Evolutionary conservation across 1,140 invertebrate species (phyloP).

Genomic region (Cyclargus thomasi): DNA sequence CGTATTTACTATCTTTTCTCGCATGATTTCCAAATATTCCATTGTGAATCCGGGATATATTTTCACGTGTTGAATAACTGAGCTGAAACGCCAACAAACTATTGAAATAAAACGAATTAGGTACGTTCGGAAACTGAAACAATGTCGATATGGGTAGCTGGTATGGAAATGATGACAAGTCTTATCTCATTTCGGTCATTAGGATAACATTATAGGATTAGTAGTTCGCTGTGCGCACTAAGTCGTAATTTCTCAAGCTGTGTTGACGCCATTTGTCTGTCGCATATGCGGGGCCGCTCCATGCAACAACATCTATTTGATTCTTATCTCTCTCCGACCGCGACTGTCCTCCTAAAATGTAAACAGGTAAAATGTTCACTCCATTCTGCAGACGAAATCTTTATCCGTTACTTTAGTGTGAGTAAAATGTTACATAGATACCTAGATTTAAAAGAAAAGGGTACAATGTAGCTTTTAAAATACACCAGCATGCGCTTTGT

Average conservation of each 20-base stretch:
- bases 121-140: no score
- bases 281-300: constrained; percentile 59
- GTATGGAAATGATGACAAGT: no score
- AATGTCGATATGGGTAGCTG: no score
- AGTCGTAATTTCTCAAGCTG: constrained; percentile 56
- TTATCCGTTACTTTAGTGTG: constrained; percentile 19
- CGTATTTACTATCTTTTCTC: constrained; percentile 1
- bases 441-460: constrained; percentile 26
- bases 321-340: constrained; percentile 63
- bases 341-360: constrained; percentile 49
- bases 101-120: no score
- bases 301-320: constrained; percentile 73
- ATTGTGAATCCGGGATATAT: not conserved
- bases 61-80: not conserved
- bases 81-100: not conserved
- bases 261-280: constrained; percentile 50
- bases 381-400: constrained; percentile 46
- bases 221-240: not conserved
- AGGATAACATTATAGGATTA: no score
- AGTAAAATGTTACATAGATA: constrained; percentile 23
- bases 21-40: constrained; percentile 3
- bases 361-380: constrained; percentile 59
- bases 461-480: no score
- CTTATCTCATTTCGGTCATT: no score
- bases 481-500: no score